phyloP scores from a whole-genome alignment of 64 coral and sea anemone genomes.

The Montipora capricornis region DNA sequence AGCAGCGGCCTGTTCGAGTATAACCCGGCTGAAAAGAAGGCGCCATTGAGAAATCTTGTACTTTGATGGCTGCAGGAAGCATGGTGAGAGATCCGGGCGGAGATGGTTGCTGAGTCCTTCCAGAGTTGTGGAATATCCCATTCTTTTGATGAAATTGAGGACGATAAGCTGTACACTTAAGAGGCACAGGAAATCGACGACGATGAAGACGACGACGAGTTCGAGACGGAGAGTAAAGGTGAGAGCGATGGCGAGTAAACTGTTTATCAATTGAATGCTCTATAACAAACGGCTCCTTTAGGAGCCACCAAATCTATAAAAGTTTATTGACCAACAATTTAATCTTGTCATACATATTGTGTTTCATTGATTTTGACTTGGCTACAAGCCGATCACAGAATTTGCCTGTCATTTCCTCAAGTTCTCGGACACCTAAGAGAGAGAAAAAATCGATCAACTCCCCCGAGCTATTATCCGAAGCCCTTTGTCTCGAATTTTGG shows the following conservation, averaged over 20 bases:
- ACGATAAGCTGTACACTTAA: neutral
- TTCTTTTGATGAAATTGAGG: conserved; percentile 38
- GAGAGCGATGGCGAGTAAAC: conserved; percentile 8
- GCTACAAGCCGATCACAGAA: conserved; percentile 41
- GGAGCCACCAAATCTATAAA: conserved; percentile 41
- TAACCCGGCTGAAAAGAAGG: too few species aligned
- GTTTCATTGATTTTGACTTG: neutral
- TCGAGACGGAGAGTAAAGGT: conserved; percentile 22
- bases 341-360: neutral
- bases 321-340: conserved; percentile 18
- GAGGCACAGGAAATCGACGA: neutral
- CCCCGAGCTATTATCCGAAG: too few species aligned
- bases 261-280: neutral
- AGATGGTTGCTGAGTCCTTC: neutral
- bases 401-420: neutral
- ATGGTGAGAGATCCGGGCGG: too few species aligned
- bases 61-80: too few species aligned
- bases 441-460: neutral
- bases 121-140: conserved; percentile 31
- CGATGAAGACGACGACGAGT: neutral
- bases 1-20: too few species aligned
- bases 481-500: too few species aligned
- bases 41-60: too few species aligned
- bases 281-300: neutral
- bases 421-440: neutral